Evolutionary conservation across 2,113 vertebrate species (phyloP), one percentile per base, ranked within the genome.

Genomic region (Chaenocephalus aceratus): DNA sequence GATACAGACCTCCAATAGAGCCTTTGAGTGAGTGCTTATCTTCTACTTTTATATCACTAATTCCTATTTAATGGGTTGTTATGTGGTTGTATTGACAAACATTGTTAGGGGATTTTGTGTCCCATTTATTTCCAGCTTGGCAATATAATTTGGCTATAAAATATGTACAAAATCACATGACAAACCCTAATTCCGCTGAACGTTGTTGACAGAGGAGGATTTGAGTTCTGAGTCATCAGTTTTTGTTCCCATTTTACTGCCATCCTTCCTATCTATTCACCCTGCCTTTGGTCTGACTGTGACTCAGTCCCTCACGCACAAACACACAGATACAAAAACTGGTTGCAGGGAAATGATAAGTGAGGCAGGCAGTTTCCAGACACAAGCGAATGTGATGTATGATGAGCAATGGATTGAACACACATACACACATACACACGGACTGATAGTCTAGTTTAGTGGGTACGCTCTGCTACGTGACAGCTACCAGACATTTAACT

Each of bases 151-250:
- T 85, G 49, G 65, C 51, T 79, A 49, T 3, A 4, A 76, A 72
- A 57, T 56, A 65, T 77, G 61, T 67, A 64, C 51, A 41, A 41
- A 66, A 72, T 80, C 8, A 59, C 6, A 61, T 53, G 80, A 58
- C 10, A 2, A 80, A 61, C 57, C 71, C 46, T 60, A 36, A 67
- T 89, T 73, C 66, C 10, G 36, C 26, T 59, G 18, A 86, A 45
- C 30, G 21, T 26, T 6, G 15, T 10, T 49, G 5, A 65, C 51
- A 12, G 53, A 82, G 21, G 53, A 75, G 16, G 71, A 70, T 66
- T 75, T 52, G 54, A 79, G 3, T 68, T 62, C 54, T 89, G 86
- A 91, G 71, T 91, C 88, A 91, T 34, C 45, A 51, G 14, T 76
- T 74, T 83, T 83, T 71, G 72, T 83, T 88, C 71, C 75, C 16